phyloP scores from a whole-genome alignment of 2,113 vertebrate species.

The Leiothrix lutea region DNA sequence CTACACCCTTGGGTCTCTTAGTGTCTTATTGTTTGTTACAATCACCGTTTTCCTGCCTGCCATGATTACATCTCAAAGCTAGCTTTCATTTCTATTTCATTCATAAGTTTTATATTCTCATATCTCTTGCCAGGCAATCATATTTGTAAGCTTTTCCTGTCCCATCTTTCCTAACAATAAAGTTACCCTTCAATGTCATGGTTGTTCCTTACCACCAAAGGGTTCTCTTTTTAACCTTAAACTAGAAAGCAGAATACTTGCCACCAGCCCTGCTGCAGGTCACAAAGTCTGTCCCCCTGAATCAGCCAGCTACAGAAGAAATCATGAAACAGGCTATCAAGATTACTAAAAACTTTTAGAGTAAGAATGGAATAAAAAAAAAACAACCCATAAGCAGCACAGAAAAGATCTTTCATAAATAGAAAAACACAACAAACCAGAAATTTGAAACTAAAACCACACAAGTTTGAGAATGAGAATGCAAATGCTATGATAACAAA shows the following conservation, averaged over 20 bases:
- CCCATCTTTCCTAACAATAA: not conserved
- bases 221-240: not conserved
- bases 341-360: not conserved
- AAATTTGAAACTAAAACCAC: not conserved
- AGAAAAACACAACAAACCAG: not conserved
- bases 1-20: no score
- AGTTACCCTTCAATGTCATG: not conserved
- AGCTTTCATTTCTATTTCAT: no score
- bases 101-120: no score
- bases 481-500: not conserved
- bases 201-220: not conserved
- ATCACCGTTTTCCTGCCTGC: no score
- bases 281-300: not conserved
- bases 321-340: not conserved
- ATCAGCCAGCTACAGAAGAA: not conserved
- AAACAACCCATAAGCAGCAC: not conserved
- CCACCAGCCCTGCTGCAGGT: not conserved
- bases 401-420: not conserved
- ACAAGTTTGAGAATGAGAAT: not conserved
- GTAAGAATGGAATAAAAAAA: not conserved
- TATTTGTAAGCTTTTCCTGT: no score
- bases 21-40: no score
- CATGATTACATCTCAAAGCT: no score
- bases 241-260: not conserved
- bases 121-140: no score